Percentiles rank a stretch among this genome's conserved stretches.
These are phyloP conservation scores for Abrostola triplasia DNA, from an alignment of 2,888 invertebrate species.

Conservation along the genomic window DNA sequence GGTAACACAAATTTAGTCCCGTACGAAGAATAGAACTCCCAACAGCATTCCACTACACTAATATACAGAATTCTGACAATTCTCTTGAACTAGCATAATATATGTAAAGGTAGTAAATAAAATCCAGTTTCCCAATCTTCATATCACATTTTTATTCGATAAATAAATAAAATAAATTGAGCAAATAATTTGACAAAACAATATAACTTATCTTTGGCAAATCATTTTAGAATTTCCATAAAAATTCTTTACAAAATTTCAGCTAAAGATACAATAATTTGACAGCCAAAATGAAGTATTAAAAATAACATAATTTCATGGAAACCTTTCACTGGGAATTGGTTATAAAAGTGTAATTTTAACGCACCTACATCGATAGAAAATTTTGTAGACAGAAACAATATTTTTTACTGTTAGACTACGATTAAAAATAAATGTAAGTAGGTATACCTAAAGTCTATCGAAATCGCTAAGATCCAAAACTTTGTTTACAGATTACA, in stretches of 20 bases:
- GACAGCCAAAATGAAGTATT: slow-evolving; percentile 23
- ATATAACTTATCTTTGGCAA: slow-evolving; percentile 6
- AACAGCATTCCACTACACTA: too few species aligned
- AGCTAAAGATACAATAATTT: slow-evolving; percentile 12
- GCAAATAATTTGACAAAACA: slow-evolving; percentile 47
- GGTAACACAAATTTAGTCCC: too few species aligned
- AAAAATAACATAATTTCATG: neutral
- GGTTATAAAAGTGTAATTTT: slow-evolving; percentile 40
- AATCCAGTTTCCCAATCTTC: slow-evolving; percentile 31
- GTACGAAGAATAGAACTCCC: too few species aligned
- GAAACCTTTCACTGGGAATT: slow-evolving; percentile 14
- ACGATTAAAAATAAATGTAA: too few species aligned
- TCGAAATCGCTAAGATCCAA: slow-evolving; percentile 11
- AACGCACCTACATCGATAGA: neutral
- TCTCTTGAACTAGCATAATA: neutral
- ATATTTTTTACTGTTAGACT: neutral
- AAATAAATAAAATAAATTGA: slow-evolving; percentile 54
- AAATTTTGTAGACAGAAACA: slow-evolving; percentile 10
- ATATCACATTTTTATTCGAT: slow-evolving; percentile 46
- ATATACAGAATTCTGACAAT: neutral
- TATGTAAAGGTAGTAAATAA: slow-evolving; percentile 18
- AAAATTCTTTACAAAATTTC: slow-evolving; percentile 4
- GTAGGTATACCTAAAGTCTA: slow-evolving; percentile 5
- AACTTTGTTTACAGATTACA: slow-evolving; percentile 3
- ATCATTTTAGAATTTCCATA: slow-evolving; percentile 5